These are phyloP conservation scores for Fistularia tabacaria DNA, from an alignment of 2,797 vertebrate genomes.

Conservation along the genomic window DNA sequence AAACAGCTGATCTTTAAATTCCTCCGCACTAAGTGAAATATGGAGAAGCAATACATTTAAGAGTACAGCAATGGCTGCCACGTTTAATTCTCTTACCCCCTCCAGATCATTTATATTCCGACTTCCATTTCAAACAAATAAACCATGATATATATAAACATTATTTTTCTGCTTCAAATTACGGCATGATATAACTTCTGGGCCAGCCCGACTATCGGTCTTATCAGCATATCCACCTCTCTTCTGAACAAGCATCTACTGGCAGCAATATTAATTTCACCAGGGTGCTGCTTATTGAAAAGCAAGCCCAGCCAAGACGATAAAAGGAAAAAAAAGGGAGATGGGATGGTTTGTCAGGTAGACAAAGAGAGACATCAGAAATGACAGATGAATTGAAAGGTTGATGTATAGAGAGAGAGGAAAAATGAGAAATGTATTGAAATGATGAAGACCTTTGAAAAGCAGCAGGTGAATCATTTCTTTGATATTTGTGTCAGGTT, in stretches of 20 bases:
- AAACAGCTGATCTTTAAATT: no score
- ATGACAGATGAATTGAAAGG: conserved; percentile 24
- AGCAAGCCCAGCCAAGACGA: conserved; percentile 10
- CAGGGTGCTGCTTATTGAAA: conserved; percentile 28
- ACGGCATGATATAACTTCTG: background rate
- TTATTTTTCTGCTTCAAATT: background rate
- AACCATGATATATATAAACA: no score
- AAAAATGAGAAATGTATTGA: conserved; percentile 33
- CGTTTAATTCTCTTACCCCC: no score
- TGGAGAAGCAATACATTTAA: no score
- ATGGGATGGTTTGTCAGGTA: conserved; percentile 14
- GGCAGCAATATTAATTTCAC: conserved; percentile 31
- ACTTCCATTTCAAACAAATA: no score
- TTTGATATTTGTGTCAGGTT: conserved; percentile 62
- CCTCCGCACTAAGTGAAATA: no score
- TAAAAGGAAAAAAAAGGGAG: conserved; percentile 1
- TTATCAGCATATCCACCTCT: conserved; percentile 15
- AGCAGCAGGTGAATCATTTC: conserved; percentile 61
- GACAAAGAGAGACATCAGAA: conserved; percentile 21
- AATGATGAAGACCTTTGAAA: conserved; percentile 61
- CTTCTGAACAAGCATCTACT: conserved; percentile 26
- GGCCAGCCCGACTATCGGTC: conserved; percentile 12
- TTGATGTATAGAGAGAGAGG: conserved; percentile 21
- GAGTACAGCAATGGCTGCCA: no score
- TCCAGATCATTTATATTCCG: no score